Evolutionary conservation across 2,797 vertebrate genomes (phyloP), one percentile per base, ranked within the genome.

Genomic region (Eulemur albifrons): DNA sequence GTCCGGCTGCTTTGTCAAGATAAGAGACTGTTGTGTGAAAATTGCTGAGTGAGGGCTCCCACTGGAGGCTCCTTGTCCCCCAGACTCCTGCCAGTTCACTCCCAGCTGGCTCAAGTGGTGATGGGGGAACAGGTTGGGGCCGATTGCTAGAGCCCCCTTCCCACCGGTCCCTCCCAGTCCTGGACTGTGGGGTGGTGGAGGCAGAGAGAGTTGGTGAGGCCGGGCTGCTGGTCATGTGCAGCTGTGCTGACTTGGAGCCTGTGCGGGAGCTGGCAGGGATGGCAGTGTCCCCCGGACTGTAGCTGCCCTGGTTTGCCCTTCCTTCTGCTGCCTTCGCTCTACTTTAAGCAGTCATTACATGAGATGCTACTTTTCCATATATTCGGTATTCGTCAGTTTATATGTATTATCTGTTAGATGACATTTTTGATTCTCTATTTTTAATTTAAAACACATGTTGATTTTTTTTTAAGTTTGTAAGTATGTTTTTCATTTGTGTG

Each of bases 401-500:
- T 81, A 15, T 75, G 25, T 91, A 86, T 81, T 43, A 87, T 84
- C 76, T 93, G 27, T 82, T 88, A 59, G n/a, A 63, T 93, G 69
- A 72, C 54, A 43, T 52, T 88, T 93, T 84, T 88, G 40, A 17
- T 50, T 95, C 38, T 95, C 38, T 65, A 8, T 77, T 87, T 43
- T 88, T 95, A 90, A 93, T 70, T 83, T 57, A 84, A 92, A 96
- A 88, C 57, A 90, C 21, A 25, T 43, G 0, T 63, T 92, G 20
- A 35, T 76, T 87, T 82, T 88, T 67, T 72, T 54, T 17, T 9
- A 43, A 91, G 59, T 95, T 91, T 80, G 7, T 25, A 67, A 63
- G n/a, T 96, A 10, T 88, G 69, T 79, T 86, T 96, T 94, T 89
- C 52, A 88, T 96, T 94, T 97, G 52, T 83, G 23, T 67, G 32